Conservation (phyloP, 2,113 vertebrate species). For the Capricornis sumatraensis region DNA sequence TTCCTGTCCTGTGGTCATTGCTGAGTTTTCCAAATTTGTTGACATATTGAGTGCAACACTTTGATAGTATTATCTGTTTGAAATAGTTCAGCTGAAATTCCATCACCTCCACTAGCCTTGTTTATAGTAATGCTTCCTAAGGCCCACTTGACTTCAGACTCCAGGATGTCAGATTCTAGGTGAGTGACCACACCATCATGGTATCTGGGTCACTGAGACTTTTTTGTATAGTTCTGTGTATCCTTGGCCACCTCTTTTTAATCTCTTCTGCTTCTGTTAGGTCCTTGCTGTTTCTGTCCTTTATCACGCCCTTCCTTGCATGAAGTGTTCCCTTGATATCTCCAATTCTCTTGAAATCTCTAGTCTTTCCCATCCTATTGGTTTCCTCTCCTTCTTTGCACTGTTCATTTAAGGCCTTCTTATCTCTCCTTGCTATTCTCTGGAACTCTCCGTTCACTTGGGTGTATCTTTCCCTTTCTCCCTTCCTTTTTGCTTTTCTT, state of each 20-base stretch:
- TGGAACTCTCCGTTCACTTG: not conserved
- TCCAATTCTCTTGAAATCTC: not conserved
- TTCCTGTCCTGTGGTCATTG: not conserved
- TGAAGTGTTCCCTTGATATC: not conserved
- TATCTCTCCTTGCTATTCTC: not conserved
- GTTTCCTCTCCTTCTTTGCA: not conserved
- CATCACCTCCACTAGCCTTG: not conserved
- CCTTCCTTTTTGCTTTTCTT: not conserved
- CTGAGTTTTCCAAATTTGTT: not conserved
- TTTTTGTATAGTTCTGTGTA: not conserved
- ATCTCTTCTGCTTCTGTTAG: not conserved
- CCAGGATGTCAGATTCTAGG: not conserved
- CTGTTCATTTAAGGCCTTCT: not conserved
- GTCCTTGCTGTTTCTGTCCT: not conserved
- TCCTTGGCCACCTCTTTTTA: not conserved
- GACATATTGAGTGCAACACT: not conserved
- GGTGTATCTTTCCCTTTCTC: not conserved
- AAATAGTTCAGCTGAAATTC: not conserved
- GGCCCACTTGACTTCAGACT: not conserved
- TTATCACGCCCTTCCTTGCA: not conserved
- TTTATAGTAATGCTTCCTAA: not conserved
- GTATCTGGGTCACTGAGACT: not conserved
- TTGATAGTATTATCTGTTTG: not conserved
- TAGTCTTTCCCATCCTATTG: not conserved
- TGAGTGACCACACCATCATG: not conserved